Evolutionary conservation across 2,888 invertebrate genomes (phyloP).

Genomic region (Drosophila antonietae): DNA sequence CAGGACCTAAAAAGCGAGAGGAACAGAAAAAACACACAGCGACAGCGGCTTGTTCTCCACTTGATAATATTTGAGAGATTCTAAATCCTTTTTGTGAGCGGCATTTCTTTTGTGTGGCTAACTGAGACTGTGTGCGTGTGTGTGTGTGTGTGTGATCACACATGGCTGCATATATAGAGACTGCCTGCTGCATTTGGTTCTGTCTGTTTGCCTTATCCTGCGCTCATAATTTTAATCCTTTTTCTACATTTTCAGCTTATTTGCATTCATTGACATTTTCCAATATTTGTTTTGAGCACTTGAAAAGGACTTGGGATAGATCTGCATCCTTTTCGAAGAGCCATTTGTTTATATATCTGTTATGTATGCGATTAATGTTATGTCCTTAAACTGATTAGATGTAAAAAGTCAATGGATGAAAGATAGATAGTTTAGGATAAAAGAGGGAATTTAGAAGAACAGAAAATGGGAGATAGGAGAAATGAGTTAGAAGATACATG

Average conservation of each 20-base stretch:
- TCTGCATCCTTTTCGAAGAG: background rate
- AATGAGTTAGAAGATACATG: background rate
- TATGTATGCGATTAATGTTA: conserved; percentile 21
- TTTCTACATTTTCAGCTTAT: conserved; percentile 63
- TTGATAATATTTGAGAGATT: conserved; percentile 80
- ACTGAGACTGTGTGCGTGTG: conserved; percentile 13
- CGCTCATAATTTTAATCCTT: conserved; percentile 78
- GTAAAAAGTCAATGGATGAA: conserved; percentile 5
- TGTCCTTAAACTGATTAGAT: conserved; percentile 24
- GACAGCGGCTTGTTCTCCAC: conserved; percentile 52
- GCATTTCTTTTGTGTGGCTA: conserved; percentile 60
- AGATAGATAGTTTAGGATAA: background rate
- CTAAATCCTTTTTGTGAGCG: conserved; percentile 69
- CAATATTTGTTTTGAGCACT: conserved; percentile 33
- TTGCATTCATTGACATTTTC: conserved; percentile 54
- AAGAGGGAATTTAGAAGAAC: no score
- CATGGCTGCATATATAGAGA: conserved; percentile 42
- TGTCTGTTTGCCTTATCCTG: conserved; percentile 69
- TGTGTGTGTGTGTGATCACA: conserved; percentile 43
- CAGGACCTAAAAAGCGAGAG: conserved; percentile 11
- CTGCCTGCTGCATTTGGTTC: conserved; percentile 34
- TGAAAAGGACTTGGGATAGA: conserved; percentile 17
- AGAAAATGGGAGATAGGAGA: no score
- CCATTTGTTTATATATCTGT: conserved; percentile 17
- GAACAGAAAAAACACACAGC: background rate